Conservation (phyloP, 2,113 vertebrate genomes). For the Tachysurus fulvidraco region DNA sequence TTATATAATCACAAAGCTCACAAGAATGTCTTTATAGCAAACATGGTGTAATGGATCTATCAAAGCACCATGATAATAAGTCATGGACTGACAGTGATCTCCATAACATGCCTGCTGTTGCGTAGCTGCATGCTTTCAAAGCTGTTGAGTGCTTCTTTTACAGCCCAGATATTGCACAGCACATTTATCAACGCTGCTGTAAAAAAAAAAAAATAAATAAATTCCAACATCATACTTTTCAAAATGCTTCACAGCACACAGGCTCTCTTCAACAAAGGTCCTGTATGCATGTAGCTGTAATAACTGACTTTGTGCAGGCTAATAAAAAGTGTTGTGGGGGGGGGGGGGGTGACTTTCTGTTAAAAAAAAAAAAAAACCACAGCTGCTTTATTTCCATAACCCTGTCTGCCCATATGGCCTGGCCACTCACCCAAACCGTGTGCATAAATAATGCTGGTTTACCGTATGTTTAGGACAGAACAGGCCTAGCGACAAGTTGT, state of each 20-base stretch:
- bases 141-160: constrained; percentile 42
- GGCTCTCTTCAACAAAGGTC: constrained; percentile 51
- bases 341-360: constrained; percentile 56
- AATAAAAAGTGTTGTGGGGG: constrained; percentile 44
- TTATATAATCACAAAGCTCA: neutral
- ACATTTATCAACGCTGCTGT: constrained; percentile 37
- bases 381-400: constrained; percentile 56
- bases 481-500: constrained; percentile 11
- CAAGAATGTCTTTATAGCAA: neutral
- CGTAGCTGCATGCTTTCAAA: constrained; percentile 9
- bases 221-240: constrained; percentile 27
- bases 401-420: constrained; percentile 36
- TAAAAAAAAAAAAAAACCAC: constrained; percentile 41
- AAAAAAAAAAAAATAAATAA: constrained; percentile 7
- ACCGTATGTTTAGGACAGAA: constrained; percentile 27
- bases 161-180: constrained; percentile 9
- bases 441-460: constrained; percentile 18
- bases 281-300: constrained; percentile 42
- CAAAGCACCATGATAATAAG: constrained; percentile 21
- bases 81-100: constrained; percentile 15
- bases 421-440: constrained; percentile 7
- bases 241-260: constrained; percentile 38
- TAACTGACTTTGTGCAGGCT: constrained; percentile 48
- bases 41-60: neutral
- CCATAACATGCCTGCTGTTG: constrained; percentile 16